A percentile compares a stretch with the other conserved stretches of the same genome.
Evolutionary conservation across 2,888 invertebrate species (phyloP).

Genomic region (Dendrolimus pini): DNA sequence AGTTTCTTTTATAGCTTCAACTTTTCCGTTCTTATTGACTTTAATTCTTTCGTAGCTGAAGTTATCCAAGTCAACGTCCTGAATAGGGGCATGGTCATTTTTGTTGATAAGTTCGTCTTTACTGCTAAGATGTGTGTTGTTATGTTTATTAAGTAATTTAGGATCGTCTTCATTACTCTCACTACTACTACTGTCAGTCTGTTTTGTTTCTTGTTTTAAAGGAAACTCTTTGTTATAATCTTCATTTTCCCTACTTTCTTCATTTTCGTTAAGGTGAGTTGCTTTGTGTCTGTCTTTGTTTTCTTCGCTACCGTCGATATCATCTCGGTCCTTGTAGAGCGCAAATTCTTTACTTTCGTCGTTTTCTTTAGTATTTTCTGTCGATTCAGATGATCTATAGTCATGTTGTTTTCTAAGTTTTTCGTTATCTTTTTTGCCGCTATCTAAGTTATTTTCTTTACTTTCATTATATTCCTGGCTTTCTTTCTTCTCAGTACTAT

Average conservation of each 20-base stretch:
- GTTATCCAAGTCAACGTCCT: constrained; percentile 42
- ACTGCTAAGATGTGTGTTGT: constrained; percentile 3
- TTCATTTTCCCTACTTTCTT: constrained; percentile 17
- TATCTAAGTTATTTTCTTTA: constrained; percentile 6
- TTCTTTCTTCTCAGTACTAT: constrained; percentile 21
- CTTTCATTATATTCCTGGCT: constrained; percentile 13
- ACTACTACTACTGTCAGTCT: constrained; percentile 7
- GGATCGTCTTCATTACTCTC: constrained; percentile 14
- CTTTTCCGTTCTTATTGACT: constrained; percentile 35
- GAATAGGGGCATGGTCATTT: constrained; percentile 15
- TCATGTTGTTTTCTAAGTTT: constrained; percentile 3
- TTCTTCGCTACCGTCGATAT: constrained; percentile 10
- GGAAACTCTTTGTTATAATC: constrained; percentile 2
- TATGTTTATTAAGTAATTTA: constrained; percentile 7
- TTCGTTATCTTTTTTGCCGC: constrained; percentile 1
- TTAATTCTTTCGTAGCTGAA: constrained; percentile 45
- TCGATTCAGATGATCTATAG: constrained; percentile 4
- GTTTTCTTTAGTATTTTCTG: constrained; percentile 10
- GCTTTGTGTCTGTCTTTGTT: constrained; percentile 9
- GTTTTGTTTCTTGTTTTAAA: background rate
- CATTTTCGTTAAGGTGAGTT: constrained; percentile 7
- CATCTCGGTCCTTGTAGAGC: background rate
- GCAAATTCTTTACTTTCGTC: constrained; percentile 7
- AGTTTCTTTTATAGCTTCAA: constrained; percentile 28
- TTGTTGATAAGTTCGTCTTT: constrained; percentile 4